These are phyloP conservation scores for Hyposmocoma kahamanoa DNA, from an alignment of 1,140 invertebrate species.

Conservation along the genomic window DNA sequence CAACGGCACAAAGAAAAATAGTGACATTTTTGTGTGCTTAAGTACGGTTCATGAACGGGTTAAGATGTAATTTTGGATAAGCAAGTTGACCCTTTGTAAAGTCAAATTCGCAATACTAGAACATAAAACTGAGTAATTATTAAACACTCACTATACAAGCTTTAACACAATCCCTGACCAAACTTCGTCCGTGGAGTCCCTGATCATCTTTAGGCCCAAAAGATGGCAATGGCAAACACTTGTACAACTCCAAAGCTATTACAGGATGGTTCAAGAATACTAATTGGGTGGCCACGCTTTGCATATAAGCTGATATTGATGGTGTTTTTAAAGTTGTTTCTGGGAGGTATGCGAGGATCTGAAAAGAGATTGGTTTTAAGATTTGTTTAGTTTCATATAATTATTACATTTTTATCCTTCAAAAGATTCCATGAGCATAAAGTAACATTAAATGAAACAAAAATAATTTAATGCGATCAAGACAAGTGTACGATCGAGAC, in stretches of 20 bases:
- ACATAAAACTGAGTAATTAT: neutral
- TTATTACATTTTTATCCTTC: too few relatives aligned
- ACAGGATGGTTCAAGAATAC: slow-evolving; percentile 61
- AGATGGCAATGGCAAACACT: slow-evolving; percentile 51
- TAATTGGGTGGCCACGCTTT: slow-evolving; percentile 46
- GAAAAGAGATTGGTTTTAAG: slow-evolving; percentile 17
- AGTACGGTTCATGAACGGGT: too few relatives aligned
- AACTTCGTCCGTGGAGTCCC: slow-evolving; percentile 53
- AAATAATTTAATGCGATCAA: too few relatives aligned
- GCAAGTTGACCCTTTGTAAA: too few relatives aligned
- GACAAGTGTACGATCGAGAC: too few relatives aligned
- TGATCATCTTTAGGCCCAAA: slow-evolving; percentile 60
- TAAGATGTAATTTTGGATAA: too few relatives aligned
- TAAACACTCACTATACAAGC: slow-evolving; percentile 47
- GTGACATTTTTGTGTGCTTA: too few relatives aligned
- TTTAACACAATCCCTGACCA: slow-evolving; percentile 66
- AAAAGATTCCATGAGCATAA: too few relatives aligned
- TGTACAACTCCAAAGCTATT: slow-evolving; percentile 59
- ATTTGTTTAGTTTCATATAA: too few relatives aligned
- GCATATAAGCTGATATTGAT: slow-evolving; percentile 60
- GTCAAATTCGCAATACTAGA: too few relatives aligned
- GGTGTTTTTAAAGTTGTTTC: slow-evolving; percentile 35
- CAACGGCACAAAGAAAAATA: too few relatives aligned
- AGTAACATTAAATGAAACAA: too few relatives aligned
- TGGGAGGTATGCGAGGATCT: slow-evolving; percentile 48